phyloP scores from a whole-genome alignment of 2,888 invertebrate genomes.

The Galeopsomyia nigrocyanea region DNA sequence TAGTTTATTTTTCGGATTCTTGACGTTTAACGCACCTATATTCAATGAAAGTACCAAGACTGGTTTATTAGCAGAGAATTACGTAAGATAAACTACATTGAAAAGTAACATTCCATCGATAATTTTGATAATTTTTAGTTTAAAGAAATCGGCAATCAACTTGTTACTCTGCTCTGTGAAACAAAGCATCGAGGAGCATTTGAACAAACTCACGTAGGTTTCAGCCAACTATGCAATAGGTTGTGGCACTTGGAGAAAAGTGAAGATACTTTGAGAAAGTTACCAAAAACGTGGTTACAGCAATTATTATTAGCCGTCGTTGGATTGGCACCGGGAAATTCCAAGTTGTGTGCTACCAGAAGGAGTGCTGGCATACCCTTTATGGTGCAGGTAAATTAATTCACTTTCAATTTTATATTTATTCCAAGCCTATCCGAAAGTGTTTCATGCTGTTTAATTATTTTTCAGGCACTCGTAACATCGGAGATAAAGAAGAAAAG shows the following conservation, averaged over 20 bases:
- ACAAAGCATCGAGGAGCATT: constrained; percentile 98
- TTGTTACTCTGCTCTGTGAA: constrained; percentile 76
- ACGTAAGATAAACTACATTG: constrained; percentile 43
- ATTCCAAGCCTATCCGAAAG: not conserved
- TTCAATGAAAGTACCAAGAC: constrained; percentile 54
- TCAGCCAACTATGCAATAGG: constrained; percentile 80
- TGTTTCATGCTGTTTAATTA: not conserved
- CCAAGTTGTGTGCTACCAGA: constrained; percentile 83
- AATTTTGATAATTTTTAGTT: constrained; percentile 12
- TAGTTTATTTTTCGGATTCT: constrained; percentile 77
- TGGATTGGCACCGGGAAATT: constrained; percentile 67
- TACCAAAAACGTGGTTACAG: constrained; percentile 78
- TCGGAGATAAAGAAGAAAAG: constrained; percentile 78
- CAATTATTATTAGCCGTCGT: constrained; percentile 74
- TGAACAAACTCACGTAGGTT: constrained; percentile 94
- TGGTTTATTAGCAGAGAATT: constrained; percentile 68
- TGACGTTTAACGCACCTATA: constrained; percentile 72
- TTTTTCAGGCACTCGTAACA: constrained; percentile 79
- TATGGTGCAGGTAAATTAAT: constrained; percentile 79
- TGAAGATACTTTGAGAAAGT: constrained; percentile 66
- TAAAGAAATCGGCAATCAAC: constrained; percentile 76
- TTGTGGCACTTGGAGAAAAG: constrained; percentile 72
- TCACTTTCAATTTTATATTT: not conserved
- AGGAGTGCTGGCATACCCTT: constrained; percentile 96
- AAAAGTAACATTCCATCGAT: not conserved